Evolutionary conservation across 2,113 vertebrate genomes (phyloP).

Genomic region (Tachysurus fulvidraco): DNA sequence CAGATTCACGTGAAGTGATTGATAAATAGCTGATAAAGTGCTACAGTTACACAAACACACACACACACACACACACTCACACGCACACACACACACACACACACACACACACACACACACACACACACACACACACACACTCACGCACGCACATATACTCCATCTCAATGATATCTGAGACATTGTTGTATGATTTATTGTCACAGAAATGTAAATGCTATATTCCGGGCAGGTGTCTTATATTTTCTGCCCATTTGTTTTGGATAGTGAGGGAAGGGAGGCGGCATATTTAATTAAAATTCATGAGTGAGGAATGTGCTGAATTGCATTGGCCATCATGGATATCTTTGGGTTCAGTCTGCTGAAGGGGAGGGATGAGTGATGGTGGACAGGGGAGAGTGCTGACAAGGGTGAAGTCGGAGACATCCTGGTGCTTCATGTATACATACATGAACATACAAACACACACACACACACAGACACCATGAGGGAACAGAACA

Average conservation of each 20-base stretch:
- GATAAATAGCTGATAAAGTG: constrained; percentile 17
- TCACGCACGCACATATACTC: constrained; percentile 13
- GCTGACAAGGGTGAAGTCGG: constrained; percentile 83
- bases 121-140: constrained; percentile 4
- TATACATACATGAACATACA: constrained; percentile 16
- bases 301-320: constrained; percentile 90
- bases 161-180: constrained; percentile 66
- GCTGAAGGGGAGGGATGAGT: constrained; percentile 81
- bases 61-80: not conserved
- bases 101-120: too few species aligned
- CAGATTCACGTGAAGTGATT: constrained; percentile 29
- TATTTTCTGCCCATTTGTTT: constrained; percentile 93
- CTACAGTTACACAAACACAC: not conserved
- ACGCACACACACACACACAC: not conserved
- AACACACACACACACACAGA: not conserved
- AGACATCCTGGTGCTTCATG: constrained; percentile 66
- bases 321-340: constrained; percentile 87
- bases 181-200: constrained; percentile 84
- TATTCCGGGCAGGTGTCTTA: constrained; percentile 88
- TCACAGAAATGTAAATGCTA: constrained; percentile 89
- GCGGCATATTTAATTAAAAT: constrained; percentile 87
- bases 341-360: constrained; percentile 81
- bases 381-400: constrained; percentile 81
- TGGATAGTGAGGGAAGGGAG: constrained; percentile 66
- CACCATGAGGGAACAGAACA: not conserved